Percentiles rank a stretch among this genome's conserved stretches.
Evolutionary conservation across 2,113 vertebrate species (phyloP).

Genomic region (Chloropsis hardwickii): DNA sequence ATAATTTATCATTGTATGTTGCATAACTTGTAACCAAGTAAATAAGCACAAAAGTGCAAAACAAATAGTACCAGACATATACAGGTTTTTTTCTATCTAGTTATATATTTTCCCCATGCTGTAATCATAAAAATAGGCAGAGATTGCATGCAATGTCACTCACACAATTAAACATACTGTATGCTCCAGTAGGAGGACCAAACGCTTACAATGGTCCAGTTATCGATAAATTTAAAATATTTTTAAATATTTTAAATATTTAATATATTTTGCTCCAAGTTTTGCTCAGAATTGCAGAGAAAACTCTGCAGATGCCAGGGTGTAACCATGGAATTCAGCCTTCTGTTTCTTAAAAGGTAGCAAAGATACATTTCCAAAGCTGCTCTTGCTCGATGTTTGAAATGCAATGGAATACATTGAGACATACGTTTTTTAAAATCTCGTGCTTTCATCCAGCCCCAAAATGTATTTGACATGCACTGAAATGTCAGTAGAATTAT

Average conservation of each 20-base stretch:
- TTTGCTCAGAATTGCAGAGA: not conserved
- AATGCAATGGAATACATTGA: not conserved
- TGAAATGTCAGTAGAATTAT: not conserved
- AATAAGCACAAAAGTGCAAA: not conserved
- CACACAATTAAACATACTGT: not conserved
- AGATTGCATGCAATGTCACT: not conserved
- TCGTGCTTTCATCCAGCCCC: constrained; percentile 5
- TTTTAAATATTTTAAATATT: too few species aligned
- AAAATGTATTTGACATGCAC: not conserved
- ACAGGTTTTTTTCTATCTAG: not conserved
- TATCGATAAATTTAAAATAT: not conserved
- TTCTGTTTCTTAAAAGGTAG: not conserved
- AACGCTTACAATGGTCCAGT: not conserved
- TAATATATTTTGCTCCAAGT: not conserved
- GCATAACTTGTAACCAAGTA: not conserved
- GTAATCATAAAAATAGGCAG: not conserved
- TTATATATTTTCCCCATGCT: not conserved
- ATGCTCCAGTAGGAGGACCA: not conserved
- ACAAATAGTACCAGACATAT: not conserved
- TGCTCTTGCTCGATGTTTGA: not conserved
- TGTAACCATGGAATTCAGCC: not conserved
- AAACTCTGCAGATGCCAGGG: not conserved
- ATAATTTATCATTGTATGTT: not conserved
- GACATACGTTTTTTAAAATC: not conserved
- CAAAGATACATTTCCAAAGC: not conserved